phyloP scores from a whole-genome alignment of 2,888 invertebrate genomes.

The Eucera pruinosa region DNA sequence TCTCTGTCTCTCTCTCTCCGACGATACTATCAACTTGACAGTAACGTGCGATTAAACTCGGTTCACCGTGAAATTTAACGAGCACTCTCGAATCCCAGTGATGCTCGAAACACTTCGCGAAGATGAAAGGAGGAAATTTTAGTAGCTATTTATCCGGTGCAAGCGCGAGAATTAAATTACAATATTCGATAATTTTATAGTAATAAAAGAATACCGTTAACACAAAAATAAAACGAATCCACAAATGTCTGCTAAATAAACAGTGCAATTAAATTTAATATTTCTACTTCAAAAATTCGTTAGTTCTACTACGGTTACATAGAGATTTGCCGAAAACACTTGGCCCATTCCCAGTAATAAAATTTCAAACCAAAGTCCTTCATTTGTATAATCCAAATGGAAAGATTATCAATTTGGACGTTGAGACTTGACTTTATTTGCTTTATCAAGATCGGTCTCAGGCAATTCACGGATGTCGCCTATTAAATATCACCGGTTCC shows the following conservation, averaged over 20 bases:
- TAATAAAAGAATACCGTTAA: background rate
- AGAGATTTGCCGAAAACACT: too few relatives aligned
- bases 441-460: constrained; percentile 6
- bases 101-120: background rate
- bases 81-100: too few relatives aligned
- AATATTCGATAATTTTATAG: too few relatives aligned
- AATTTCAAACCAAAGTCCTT: too few relatives aligned
- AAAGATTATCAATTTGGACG: background rate
- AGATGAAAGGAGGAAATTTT: background rate
- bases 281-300: too few relatives aligned
- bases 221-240: background rate
- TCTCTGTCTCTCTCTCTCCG: too few relatives aligned
- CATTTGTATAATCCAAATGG: background rate
- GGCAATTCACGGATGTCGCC: constrained; percentile 1
- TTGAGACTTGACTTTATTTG: background rate
- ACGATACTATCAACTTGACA: background rate
- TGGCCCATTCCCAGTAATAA: too few relatives aligned
- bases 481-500: constrained; percentile 36
- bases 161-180: background rate
- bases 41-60: background rate
- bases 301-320: too few relatives aligned
- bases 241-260: too few relatives aligned
- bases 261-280: too few relatives aligned
- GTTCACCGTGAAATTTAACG: background rate
- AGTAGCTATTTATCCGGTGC: background rate